Evolutionary conservation across 2,888 invertebrate species (phyloP), one percentile per base, ranked within the genome.

Genomic region (Andrena fulva): DNA sequence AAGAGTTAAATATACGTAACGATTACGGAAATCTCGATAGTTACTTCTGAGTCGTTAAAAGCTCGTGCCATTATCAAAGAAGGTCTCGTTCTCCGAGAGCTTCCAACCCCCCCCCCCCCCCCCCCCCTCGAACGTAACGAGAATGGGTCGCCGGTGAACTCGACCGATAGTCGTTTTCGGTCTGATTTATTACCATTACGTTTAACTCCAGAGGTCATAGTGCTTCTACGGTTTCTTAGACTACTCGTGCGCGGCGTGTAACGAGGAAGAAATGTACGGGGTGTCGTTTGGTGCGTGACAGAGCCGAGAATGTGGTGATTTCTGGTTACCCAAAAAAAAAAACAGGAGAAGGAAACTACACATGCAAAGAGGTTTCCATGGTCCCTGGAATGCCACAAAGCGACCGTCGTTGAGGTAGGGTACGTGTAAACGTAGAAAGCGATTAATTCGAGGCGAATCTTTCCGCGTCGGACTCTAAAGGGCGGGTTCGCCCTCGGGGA

Each of bases 121-220:
- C 27, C n/a, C 24, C 24, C 24, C 24, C 27, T 56, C 8, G 20
- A 50, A 1, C 10, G 54, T 56, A 64, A 78, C 75, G 78, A 74
- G 74, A 63, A 75, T 68, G 27, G 54, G 42, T 54, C 33, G 74
- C 29, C 52, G 48, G 66, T 64, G 59, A 52, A 50, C 31, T 29
- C 12, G 27, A 48, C 52, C 50, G 50, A 33, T 56, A 50, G 16
- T 35, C 48, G 60, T 66, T 77, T 56, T 48, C 64, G 33, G 16
- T 72, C n/a, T 54, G 68, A 76, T 76, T 76, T 69, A 68, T 69
- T 52, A 35, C 24, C 62, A 42, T 35, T 63, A 54, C 33, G 60
- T 35, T 68, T 42, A 62, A 74, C 42, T 27, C 24, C 8, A 2
- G 31, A 16, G 35, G 16, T 35, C 16, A n/a, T 33, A 29, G 8